Percentiles rank a stretch among this genome's conserved stretches.
Evolutionary conservation across 2,888 invertebrate species (phyloP).

Genomic region (Griposia aprilina): DNA sequence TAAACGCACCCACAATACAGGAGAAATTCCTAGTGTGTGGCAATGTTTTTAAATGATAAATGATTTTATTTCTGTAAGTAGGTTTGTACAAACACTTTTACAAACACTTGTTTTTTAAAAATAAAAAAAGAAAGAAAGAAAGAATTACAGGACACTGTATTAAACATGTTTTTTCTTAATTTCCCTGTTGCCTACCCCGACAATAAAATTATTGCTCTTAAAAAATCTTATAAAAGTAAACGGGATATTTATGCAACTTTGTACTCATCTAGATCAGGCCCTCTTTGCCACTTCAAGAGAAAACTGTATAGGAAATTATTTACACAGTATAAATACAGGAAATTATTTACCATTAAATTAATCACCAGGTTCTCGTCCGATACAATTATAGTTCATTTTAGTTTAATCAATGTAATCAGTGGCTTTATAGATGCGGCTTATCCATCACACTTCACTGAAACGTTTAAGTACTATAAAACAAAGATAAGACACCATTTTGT

Average conservation of each 20-base stretch:
- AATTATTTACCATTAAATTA: conserved; percentile 5
- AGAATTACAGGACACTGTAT: not conserved
- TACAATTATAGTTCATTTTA: conserved; percentile 20
- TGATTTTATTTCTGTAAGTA: no score
- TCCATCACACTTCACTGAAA: conserved; percentile 15
- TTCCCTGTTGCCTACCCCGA: no score
- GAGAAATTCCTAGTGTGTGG: no score
- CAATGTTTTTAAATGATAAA: no score
- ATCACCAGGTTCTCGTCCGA: not conserved
- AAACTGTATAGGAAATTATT: not conserved
- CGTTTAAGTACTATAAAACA: conserved; percentile 15
- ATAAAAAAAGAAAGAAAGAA: no score
- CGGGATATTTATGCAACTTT: not conserved
- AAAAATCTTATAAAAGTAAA: not conserved
- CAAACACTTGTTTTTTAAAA: no score
- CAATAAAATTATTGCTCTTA: not conserved
- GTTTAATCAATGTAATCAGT: conserved; percentile 8
- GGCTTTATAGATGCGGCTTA: conserved; percentile 16
- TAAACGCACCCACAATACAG: no score
- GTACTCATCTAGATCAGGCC: not conserved
- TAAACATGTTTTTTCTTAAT: no score
- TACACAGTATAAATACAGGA: not conserved
- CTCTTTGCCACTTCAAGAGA: not conserved
- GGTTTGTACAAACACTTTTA: no score
- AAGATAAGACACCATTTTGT: conserved; percentile 28